Percentiles rank a stretch among this genome's conserved stretches.
Evolutionary conservation across 2,797 vertebrate species (phyloP).

Genomic region (Crocodylus rhombifer): DNA sequence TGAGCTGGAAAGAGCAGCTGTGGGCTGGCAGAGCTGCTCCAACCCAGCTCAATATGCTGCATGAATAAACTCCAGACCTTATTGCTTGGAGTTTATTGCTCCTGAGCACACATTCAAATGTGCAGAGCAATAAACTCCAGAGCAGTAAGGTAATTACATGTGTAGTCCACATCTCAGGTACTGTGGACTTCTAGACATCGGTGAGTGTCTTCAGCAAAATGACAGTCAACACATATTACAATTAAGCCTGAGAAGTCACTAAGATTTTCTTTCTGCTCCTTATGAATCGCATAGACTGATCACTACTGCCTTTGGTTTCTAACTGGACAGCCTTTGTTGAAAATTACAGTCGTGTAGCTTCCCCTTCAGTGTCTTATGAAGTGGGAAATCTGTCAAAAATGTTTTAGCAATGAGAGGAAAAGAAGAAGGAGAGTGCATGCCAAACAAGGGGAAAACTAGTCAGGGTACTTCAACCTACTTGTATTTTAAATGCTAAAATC

Average conservation of each 20-base stretch:
- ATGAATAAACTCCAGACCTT: no score
- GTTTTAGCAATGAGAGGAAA: background rate
- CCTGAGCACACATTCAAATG: no score
- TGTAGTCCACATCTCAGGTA: no score
- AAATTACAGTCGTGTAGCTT: background rate
- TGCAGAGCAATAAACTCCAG: no score
- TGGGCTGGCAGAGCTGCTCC: no score
- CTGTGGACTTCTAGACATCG: background rate
- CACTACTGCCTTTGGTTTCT: background rate
- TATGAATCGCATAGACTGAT: background rate
- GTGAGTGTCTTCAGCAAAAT: background rate
- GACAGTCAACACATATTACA: background rate
- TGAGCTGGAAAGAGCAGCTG: no score
- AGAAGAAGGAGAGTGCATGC: background rate
- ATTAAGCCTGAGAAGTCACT: background rate
- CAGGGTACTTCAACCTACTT: background rate
- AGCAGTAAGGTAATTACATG: no score
- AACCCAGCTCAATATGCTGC: no score
- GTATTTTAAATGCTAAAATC: constrained; percentile 53
- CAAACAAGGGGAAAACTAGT: background rate
- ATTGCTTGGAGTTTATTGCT: no score
- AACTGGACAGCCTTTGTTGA: background rate
- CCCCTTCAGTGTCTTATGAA: constrained; percentile 26
- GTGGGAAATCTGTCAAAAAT: background rate
- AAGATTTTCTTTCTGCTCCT: background rate